A percentile compares a stretch with the other conserved stretches of the same genome.
These are phyloP conservation scores for Aplocera efformata DNA, from an alignment of 2,888 invertebrate genomes.

Conservation along the genomic window DNA sequence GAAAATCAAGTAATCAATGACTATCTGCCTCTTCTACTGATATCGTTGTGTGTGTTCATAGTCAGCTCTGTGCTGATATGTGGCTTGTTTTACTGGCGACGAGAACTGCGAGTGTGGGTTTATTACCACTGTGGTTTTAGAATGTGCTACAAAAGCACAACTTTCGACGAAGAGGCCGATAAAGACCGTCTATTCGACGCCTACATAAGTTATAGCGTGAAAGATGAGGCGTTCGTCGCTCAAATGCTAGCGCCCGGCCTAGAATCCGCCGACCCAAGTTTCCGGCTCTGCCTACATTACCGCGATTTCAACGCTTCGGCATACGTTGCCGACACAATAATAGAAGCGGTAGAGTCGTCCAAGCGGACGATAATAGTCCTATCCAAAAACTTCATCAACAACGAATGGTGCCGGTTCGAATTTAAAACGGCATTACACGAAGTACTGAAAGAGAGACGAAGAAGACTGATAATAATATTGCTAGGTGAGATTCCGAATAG, in stretches of 20 bases:
- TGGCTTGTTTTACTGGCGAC: constrained; percentile 89
- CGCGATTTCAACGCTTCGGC: constrained; percentile 94
- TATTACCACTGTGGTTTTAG: constrained; percentile 92
- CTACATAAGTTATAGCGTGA: constrained; percentile 96
- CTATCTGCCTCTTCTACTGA: constrained; percentile 88
- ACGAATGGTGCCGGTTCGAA: constrained; percentile 97
- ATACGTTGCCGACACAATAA: constrained; percentile 94
- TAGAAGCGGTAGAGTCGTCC: constrained; percentile 94
- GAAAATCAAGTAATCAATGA: constrained; percentile 90
- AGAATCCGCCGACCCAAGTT: constrained; percentile 89
- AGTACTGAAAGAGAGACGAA: constrained; percentile 91
- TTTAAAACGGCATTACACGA: constrained; percentile 96
- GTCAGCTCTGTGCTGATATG: constrained; percentile 88
- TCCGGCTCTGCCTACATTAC: constrained; percentile 94
- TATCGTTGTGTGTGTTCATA: constrained; percentile 88
- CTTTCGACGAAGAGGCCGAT: constrained; percentile 89
- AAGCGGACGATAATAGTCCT: constrained; percentile 93
- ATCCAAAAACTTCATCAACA: constrained; percentile 95
- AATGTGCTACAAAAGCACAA: constrained; percentile 91
- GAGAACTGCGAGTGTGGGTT: constrained; percentile 91
- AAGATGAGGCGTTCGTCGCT: constrained; percentile 94
- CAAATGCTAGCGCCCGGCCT: constrained; percentile 93
- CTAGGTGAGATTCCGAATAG: constrained; percentile 93
- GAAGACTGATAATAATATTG: constrained; percentile 93
- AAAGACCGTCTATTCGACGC: constrained; percentile 95